Conservation (phyloP, 2,113 vertebrate genomes). For the Scytalopus superciliaris region DNA sequence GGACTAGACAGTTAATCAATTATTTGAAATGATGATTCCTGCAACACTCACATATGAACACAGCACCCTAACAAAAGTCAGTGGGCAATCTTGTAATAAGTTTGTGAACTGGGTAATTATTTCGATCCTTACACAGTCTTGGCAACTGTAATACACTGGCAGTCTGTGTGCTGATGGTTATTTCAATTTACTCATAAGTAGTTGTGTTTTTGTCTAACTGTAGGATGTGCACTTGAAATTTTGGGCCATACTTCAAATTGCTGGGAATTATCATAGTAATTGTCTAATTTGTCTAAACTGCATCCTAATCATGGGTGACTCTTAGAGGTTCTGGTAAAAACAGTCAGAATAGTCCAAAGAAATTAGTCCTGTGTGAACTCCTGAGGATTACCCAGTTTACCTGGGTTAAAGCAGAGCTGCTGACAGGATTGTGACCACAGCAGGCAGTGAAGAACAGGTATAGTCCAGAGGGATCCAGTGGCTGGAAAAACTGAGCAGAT, state of each 20-base stretch:
- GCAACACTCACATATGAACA: constrained; percentile 64
- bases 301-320: neutral
- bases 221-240: neutral
- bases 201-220: neutral
- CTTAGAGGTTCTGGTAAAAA: neutral
- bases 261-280: neutral
- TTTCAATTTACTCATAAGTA: neutral
- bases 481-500: neutral
- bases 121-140: neutral
- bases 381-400: neutral
- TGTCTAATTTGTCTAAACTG: neutral
- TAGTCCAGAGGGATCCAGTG: neutral
- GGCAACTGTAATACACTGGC: neutral
- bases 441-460: neutral
- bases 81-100: constrained; percentile 18
- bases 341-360: neutral
- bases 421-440: neutral
- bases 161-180: neutral
- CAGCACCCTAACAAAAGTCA: constrained; percentile 29
- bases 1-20: constrained; percentile 81
- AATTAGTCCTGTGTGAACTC: neutral
- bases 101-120: neutral
- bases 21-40: constrained; percentile 75
- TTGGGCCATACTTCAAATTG: neutral
- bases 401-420: neutral